Conservation (phyloP, 2,888 invertebrate genomes). For the Caenorhabditis sp. region DNA sequence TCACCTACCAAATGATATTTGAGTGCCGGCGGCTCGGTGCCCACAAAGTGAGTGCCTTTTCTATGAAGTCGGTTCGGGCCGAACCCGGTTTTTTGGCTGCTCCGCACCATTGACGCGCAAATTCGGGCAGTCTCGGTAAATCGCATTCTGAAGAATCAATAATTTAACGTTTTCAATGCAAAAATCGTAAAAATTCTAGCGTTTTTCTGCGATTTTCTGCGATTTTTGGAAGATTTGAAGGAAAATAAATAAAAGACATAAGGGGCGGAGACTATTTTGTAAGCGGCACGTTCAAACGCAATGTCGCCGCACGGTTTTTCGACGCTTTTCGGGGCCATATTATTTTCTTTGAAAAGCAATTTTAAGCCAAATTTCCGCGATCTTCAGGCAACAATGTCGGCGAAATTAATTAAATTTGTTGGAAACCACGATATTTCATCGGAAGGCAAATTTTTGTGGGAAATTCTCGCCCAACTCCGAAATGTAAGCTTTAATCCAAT, state of each 20-base stretch:
- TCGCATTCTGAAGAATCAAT: slow-evolving; percentile 35
- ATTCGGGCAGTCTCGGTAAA: slow-evolving; percentile 23
- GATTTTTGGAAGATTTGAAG: neutral
- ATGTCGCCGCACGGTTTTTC: slow-evolving; percentile 18
- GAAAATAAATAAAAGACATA: neutral
- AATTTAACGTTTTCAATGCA: neutral
- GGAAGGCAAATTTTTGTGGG: slow-evolving; percentile 78
- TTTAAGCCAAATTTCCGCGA: too few species aligned
- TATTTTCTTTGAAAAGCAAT: too few species aligned
- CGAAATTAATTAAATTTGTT: slow-evolving; percentile 70
- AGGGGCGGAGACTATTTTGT: slow-evolving; percentile 11
- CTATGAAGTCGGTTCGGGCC: slow-evolving; percentile 75
- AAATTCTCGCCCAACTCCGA: slow-evolving; percentile 77
- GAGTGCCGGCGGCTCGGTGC: slow-evolving; percentile 76
- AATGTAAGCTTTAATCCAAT: slow-evolving; percentile 31
- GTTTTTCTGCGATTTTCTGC: too few species aligned
- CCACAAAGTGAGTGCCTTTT: slow-evolving; percentile 77
- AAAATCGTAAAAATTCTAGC: neutral
- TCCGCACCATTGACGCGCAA: slow-evolving; percentile 4
- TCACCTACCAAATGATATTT: slow-evolving; percentile 75
- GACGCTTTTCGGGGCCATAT: neutral
- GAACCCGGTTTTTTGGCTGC: slow-evolving; percentile 74
- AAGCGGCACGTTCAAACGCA: slow-evolving; percentile 6
- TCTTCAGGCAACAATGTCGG: too few species aligned
- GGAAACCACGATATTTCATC: slow-evolving; percentile 76